These are phyloP conservation scores for Selene dorsalis DNA, from an alignment of 2,797 vertebrate genomes.

Conservation along the genomic window DNA sequence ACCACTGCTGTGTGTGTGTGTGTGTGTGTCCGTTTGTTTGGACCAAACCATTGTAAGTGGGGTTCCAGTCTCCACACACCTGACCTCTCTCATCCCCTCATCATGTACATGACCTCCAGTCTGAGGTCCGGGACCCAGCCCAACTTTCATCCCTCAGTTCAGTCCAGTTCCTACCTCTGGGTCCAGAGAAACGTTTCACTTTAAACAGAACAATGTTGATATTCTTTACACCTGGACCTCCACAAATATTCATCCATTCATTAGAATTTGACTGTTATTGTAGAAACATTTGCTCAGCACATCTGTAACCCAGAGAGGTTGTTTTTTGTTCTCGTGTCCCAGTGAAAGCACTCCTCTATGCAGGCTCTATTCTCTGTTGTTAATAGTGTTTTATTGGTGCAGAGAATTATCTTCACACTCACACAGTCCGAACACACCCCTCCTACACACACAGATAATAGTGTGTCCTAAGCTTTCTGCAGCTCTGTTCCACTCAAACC, in stretches of 20 bases:
- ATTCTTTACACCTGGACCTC: background rate
- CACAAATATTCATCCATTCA: constrained; percentile 19
- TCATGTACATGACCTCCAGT: too few relatives aligned
- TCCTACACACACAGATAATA: constrained; percentile 25
- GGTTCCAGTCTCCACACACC: too few relatives aligned
- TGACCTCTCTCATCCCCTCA: too few relatives aligned
- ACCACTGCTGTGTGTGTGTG: too few relatives aligned
- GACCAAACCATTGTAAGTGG: too few relatives aligned
- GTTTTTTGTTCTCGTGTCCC: constrained; percentile 4
- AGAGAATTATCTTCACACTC: constrained; percentile 20
- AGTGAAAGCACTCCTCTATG: too few relatives aligned
- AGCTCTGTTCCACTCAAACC: constrained; percentile 32
- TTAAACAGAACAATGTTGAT: too few relatives aligned
- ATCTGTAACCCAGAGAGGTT: background rate
- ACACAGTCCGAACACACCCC: constrained; percentile 25
- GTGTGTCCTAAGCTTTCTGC: constrained; percentile 24
- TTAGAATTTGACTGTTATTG: constrained; percentile 14
- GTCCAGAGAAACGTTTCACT: too few relatives aligned
- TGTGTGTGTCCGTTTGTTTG: too few relatives aligned
- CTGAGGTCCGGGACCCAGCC: too few relatives aligned
- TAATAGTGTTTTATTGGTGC: constrained; percentile 32
- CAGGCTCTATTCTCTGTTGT: constrained; percentile 7
- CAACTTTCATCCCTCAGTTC: too few relatives aligned
- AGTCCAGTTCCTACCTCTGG: too few relatives aligned
- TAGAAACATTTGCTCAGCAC: constrained; percentile 3